phyloP scores from a whole-genome alignment of 2,888 invertebrate genomes.

The Polymixis lichenea region DNA sequence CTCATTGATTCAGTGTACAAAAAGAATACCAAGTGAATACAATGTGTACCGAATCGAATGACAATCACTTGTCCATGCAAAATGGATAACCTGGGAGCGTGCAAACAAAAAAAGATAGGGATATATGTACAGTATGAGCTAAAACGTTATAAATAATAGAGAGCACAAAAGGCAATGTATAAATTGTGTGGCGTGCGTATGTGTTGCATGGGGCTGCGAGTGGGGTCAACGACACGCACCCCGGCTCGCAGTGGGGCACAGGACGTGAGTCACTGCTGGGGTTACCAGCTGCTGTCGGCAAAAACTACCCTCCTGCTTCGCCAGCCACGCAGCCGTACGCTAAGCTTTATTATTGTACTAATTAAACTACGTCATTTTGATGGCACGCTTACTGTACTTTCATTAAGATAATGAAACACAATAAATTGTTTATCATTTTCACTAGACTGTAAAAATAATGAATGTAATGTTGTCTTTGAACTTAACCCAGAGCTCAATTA shows the following conservation, averaged over 20 bases:
- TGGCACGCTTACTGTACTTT: slow-evolving; percentile 59
- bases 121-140: slow-evolving; percentile 76
- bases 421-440: slow-evolving; percentile 38
- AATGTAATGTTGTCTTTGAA: slow-evolving; percentile 41
- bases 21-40: slow-evolving; percentile 55
- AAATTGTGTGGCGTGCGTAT: slow-evolving; percentile 84
- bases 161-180: slow-evolving; percentile 87
- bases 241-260: slow-evolving; percentile 87
- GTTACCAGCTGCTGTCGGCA: slow-evolving; percentile 89
- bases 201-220: slow-evolving; percentile 85
- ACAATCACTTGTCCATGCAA: slow-evolving; percentile 76
- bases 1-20: slow-evolving; percentile 39
- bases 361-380: slow-evolving; percentile 70
- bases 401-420: slow-evolving; percentile 46
- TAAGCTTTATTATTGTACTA: slow-evolving; percentile 70
- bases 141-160: slow-evolving; percentile 85
- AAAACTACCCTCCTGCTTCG: slow-evolving; percentile 84
- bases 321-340: slow-evolving; percentile 70
- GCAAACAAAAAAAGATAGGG: slow-evolving; percentile 77
- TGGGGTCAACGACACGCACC: slow-evolving; percentile 90
- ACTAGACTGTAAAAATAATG: slow-evolving; percentile 41
- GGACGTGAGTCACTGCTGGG: slow-evolving; percentile 89
- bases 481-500: slow-evolving; percentile 34
- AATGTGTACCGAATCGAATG: slow-evolving; percentile 63
- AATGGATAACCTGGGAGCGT: slow-evolving; percentile 78